phyloP scores from a whole-genome alignment of 2,888 invertebrate genomes.

The Physocephala rufipes region DNA sequence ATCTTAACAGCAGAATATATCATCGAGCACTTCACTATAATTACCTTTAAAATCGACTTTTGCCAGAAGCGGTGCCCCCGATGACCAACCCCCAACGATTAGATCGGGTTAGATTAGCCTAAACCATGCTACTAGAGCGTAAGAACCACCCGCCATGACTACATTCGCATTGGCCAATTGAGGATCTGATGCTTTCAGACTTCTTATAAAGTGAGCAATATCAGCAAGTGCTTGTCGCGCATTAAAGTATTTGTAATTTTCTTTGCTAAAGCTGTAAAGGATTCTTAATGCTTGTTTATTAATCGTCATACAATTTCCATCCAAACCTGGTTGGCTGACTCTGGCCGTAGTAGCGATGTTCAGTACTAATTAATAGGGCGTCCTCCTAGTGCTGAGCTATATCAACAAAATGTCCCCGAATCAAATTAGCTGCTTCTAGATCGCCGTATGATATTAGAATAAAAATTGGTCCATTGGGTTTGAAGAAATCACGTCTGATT shows the following conservation, averaged over 20 bases:
- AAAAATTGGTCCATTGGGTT: conserved; percentile 70
- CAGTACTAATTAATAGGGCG: conserved; percentile 76
- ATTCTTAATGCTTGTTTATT: conserved; percentile 82
- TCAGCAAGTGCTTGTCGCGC: conserved; percentile 76
- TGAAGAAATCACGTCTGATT: conserved; percentile 66
- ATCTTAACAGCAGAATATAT: not conserved
- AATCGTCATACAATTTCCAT: conserved; percentile 80
- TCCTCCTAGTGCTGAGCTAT: conserved; percentile 69
- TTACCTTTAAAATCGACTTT: conserved; percentile 70
- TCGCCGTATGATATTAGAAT: conserved; percentile 76
- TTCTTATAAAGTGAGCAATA: conserved; percentile 72
- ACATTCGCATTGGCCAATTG: conserved; percentile 63
- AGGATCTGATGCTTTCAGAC: conserved; percentile 62
- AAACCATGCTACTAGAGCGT: conserved; percentile 76
- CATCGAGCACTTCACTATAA: conserved; percentile 24
- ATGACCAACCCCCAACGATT: conserved; percentile 70
- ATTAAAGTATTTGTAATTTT: conserved; percentile 71
- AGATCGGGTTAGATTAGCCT: conserved; percentile 73
- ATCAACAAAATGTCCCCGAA: conserved; percentile 70
- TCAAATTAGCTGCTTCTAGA: conserved; percentile 70
- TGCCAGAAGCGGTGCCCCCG: conserved; percentile 74
- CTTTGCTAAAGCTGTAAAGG: conserved; percentile 65
- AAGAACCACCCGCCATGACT: conserved; percentile 73
- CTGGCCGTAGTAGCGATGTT: conserved; percentile 84
- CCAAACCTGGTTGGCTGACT: conserved; percentile 75